Conservation (phyloP, 2,888 invertebrate genomes). For the Apodemia zela region DNA sequence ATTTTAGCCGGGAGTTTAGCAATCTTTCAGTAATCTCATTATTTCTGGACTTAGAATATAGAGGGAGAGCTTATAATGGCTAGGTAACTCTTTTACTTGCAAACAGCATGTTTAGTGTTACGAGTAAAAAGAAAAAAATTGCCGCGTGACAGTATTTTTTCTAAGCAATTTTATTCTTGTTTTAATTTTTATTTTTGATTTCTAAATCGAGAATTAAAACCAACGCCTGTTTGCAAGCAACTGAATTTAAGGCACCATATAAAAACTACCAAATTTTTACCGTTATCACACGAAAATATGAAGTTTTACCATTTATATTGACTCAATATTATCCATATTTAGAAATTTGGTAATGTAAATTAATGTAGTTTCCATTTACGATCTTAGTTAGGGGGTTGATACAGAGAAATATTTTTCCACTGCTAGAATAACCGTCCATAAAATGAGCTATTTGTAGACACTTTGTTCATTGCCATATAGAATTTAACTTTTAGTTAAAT, state of each 20-base stretch:
- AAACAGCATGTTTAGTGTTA: not conserved
- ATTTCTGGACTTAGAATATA: slow-evolving; percentile 54
- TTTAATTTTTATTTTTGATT: not conserved
- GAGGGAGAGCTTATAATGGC: slow-evolving; percentile 50
- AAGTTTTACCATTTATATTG: not conserved
- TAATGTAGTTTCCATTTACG: no score
- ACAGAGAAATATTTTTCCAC: slow-evolving; percentile 53
- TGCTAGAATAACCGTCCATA: slow-evolving; percentile 36
- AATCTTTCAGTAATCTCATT: slow-evolving; percentile 67
- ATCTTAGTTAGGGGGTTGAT: not conserved
- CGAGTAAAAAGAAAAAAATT: not conserved
- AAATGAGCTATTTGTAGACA: slow-evolving; percentile 31
- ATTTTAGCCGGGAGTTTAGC: slow-evolving; percentile 61
- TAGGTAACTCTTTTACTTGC: slow-evolving; percentile 13
- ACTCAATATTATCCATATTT: not conserved
- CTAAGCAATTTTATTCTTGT: not conserved
- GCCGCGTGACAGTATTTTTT: no score
- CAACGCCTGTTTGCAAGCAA: not conserved
- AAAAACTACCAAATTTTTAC: no score
- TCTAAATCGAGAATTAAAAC: not conserved
- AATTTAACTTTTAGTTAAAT: slow-evolving; percentile 67
- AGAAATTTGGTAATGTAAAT: not conserved
- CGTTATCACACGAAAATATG: not conserved
- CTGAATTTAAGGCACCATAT: not conserved
- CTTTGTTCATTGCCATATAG: slow-evolving; percentile 58